Conservation (phyloP, 2,797 vertebrate genomes). For the Pipistrellus nathusii region DNA sequence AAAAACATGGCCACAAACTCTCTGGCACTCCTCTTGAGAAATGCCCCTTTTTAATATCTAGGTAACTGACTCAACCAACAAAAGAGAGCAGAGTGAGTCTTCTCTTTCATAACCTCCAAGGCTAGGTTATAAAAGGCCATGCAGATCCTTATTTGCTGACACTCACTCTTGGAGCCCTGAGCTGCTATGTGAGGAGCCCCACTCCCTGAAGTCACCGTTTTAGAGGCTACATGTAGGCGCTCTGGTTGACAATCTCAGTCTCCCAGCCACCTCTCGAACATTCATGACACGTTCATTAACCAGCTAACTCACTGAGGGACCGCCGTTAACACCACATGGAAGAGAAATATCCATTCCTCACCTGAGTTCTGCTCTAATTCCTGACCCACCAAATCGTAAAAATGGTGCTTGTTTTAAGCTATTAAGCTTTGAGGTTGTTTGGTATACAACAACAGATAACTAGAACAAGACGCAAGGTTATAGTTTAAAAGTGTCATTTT, state of each 20-base stretch:
- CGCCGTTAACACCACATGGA: background rate
- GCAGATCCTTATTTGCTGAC: background rate
- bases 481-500: background rate
- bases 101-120: background rate
- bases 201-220: background rate
- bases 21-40: background rate
- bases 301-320: background rate
- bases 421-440: background rate
- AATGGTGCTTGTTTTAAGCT: constrained; percentile 8
- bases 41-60: background rate
- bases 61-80: background rate
- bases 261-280: background rate
- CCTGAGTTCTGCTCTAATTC: background rate
- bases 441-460: background rate
- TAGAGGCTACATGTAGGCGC: background rate
- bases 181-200: background rate
- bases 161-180: background rate
- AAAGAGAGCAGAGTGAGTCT: background rate
- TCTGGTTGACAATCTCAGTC: background rate
- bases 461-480: background rate
- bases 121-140: background rate
- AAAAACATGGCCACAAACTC: background rate
- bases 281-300: background rate
- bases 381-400: constrained; percentile 20
- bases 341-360: background rate